Evolutionary conservation across 2,888 invertebrate genomes (phyloP).

Genomic region (Parapristionchus giblindavisi): DNA sequence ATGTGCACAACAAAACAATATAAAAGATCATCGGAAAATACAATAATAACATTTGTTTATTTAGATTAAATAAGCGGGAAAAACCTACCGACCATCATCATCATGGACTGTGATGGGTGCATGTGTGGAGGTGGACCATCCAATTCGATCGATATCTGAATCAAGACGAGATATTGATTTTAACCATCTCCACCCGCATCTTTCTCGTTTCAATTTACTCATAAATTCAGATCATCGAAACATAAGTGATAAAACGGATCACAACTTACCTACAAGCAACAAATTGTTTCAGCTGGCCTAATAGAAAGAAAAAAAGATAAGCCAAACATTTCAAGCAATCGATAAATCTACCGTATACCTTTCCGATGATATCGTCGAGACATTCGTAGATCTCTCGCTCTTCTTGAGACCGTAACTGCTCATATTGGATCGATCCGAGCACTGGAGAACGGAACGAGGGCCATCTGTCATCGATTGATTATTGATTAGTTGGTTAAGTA

Average conservation of each 20-base stretch:
- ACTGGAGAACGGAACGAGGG: not conserved
- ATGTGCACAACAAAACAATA: not conserved
- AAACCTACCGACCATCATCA: too few relatives aligned
- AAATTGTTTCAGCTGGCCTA: too few relatives aligned
- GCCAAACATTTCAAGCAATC: too few relatives aligned
- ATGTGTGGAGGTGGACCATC: slow-evolving; percentile 33
- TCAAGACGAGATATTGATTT: too few relatives aligned
- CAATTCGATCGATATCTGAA: slow-evolving; percentile 14
- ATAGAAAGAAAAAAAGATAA: too few relatives aligned
- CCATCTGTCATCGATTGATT: slow-evolving; percentile 4
- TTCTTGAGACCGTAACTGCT: slow-evolving; percentile 34
- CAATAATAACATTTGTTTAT: not conserved
- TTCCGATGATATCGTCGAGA: slow-evolving; percentile 47
- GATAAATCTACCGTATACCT: slow-evolving; percentile 39
- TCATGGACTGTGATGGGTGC: slow-evolving; percentile 26
- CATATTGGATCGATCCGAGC: slow-evolving; percentile 39
- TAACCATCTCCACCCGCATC: too few relatives aligned
- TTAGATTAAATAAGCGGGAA: not conserved
- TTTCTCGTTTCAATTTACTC: too few relatives aligned
- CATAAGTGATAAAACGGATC: too few relatives aligned
- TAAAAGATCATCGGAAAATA: not conserved
- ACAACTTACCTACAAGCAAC: too few relatives aligned
- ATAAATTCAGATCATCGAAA: too few relatives aligned
- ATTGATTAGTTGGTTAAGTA: not conserved
- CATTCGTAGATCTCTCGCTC: slow-evolving; percentile 46